Base-by-base conservation (phyloP, 2,113 vertebrate genomes). In the Macroglossus sobrinus region DNA sequence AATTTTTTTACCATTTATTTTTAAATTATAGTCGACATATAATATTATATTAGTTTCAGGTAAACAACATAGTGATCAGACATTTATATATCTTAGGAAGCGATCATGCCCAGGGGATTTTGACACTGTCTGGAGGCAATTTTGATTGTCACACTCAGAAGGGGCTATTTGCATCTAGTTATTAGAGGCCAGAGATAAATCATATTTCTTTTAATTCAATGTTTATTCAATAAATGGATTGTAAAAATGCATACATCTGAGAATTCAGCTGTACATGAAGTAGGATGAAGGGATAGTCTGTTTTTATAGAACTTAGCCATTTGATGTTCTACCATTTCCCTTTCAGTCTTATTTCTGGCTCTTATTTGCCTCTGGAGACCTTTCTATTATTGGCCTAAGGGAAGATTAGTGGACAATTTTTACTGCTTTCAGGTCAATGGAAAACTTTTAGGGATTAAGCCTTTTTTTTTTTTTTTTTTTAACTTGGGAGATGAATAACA, bases 401-500 rank as follows among this genome's bases (percentile, higher is more conserved):
- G 57, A 97, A 97, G 95, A 95, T 79, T 97, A 12, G 13, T 92
- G 96, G 97, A 88, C 59, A 66, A 89, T 93, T 93, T 88, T 5
- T 95, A 97, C 84, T 97, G 94, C 79, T 95, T 92, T 97, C 88
- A 97, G 89, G 92, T 89, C 98, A 98, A 61, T 97, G 98, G 93
- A 92, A 98, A 98, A 97, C 96, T 84, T 95, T 96, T 93, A 96
- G 85, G 96, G 7, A 57, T 74, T 89, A 78, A 71, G 50, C 15
- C 50, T 50, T 61, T 59, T 59, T 59, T 53, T 53, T 72, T 8
- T 26, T 8, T 15, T 86, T 88, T 92, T 74, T 75, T 71, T 47
- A 98, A 94, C 97, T 98, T 98, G 95, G 64, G 98, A 98, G 98
- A 98, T 97, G 80, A 98, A 98, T 90, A 97, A 96, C 91, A 95